Base-by-base conservation (phyloP, 2,113 vertebrate species). In the Thinocorus orbignyianus region DNA sequence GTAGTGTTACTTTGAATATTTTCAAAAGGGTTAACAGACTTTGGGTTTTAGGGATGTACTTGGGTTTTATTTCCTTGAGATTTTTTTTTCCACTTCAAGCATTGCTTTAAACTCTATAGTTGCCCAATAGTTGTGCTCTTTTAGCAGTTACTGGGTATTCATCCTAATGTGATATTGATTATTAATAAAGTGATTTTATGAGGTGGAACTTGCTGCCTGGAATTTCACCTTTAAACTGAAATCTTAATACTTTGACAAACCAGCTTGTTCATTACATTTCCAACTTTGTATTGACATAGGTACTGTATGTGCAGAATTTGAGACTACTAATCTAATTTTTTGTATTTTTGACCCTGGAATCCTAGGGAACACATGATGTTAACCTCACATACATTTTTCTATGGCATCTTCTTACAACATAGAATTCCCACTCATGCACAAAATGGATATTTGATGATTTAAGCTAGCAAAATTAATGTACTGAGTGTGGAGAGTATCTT, bases 201-300 rank as follows among this genome's bases (percentile, higher is more conserved):
- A 70, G 15, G 24, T 77, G n/a, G 37, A 82, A 30, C 25, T 80
- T 78, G 31, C 57, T 86, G 62, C 25, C 41, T 80, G 46, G 22
- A 62, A 66, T 92, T 92, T 73, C 54, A 49, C 23, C 66, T 90
- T 94, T 92, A 33, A 94, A 49, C 15, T 77, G 25, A 51, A 77
- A 49, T 69, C 39, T 74, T 68, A 35, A 35, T 52, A 31, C 30
- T 72, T 90, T 37, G 58, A 41, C 44, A 90, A 72, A 92, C 5
- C 11, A 80, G 19, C 31, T 62, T 76, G 31, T 57, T 65, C 44
- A 57, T 61, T 33, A 17, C 16, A 28, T 60, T 78, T 81, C 17
- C 28, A 69, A 17, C 30, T 69, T 74, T 72, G 41, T 57, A 26
- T 5, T 92, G 54, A 25, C 51, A 13, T 26, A 62, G 44, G 18